Conservation (phyloP, 2,888 invertebrate genomes). For the Drosophila colorata region DNA sequence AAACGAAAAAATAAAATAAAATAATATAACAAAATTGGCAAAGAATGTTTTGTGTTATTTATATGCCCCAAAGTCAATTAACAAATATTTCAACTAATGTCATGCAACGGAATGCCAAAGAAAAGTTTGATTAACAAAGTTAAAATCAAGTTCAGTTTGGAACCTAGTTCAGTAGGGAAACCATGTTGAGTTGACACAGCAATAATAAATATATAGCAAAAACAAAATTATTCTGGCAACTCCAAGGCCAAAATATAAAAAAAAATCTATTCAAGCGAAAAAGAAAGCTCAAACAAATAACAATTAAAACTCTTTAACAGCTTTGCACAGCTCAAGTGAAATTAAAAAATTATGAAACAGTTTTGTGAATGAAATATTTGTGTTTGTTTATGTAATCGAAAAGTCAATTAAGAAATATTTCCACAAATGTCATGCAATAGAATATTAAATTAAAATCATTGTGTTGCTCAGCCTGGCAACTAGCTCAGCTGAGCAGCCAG, state of each 20-base stretch:
- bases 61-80: constrained; percentile 25
- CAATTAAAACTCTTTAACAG: background rate
- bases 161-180: background rate
- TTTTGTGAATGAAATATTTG: background rate
- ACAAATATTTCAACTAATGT: constrained; percentile 37
- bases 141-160: constrained; percentile 1
- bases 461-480: background rate
- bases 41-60: constrained; percentile 38
- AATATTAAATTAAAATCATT: constrained; percentile 13
- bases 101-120: constrained; percentile 4
- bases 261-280: background rate
- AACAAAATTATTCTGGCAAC: background rate
- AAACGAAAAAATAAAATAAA: background rate
- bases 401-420: constrained; percentile 22
- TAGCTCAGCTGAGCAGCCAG: background rate
- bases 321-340: background rate
- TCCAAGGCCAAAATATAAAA: background rate
- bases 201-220: background rate
- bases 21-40: constrained; percentile 2
- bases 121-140: constrained; percentile 14
- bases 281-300: background rate
- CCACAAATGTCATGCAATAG: constrained; percentile 9
- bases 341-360: background rate
- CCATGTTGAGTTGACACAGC: background rate
- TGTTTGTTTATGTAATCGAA: background rate